Evolutionary conservation across 2,888 invertebrate species (phyloP).

Genomic region (Mimumesa dahlbomi): DNA sequence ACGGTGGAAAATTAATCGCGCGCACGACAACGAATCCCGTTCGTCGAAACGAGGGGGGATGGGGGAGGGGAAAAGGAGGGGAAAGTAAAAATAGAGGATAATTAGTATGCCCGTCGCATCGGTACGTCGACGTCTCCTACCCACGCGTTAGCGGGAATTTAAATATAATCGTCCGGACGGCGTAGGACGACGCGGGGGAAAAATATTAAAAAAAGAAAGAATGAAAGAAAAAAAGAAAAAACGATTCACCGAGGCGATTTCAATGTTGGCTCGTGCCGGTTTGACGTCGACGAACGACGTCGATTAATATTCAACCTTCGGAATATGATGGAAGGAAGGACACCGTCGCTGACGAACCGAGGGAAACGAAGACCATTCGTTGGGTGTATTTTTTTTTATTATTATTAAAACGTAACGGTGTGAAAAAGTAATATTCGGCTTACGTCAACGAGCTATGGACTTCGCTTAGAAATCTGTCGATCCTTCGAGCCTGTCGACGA

Average conservation of each 20-base stretch:
- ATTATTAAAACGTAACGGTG: conserved; percentile 47
- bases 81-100: conserved; percentile 40
- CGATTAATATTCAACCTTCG: conserved; percentile 57
- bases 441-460: conserved; percentile 22
- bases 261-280: conserved; percentile 26
- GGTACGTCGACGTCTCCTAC: conserved; percentile 21
- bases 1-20: neutral
- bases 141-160: conserved; percentile 62
- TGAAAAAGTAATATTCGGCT: conserved; percentile 44
- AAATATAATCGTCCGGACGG: conserved; percentile 68
- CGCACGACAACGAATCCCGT: neutral
- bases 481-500: conserved; percentile 3
- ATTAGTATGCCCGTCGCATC: conserved; percentile 62
- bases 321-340: conserved; percentile 27
- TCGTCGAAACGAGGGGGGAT: too few relatives aligned
- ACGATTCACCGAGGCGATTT: conserved; percentile 2
- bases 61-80: too few relatives aligned
- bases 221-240: neutral
- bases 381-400: too few relatives aligned
- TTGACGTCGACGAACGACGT: conserved; percentile 6
- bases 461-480: conserved; percentile 39
- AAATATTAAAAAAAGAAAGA: conserved; percentile 20
- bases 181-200: conserved; percentile 58
- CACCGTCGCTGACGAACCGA: conserved; percentile 3
- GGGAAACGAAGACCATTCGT: too few relatives aligned